Evolutionary conservation across 2,113 vertebrate genomes (phyloP).

Genomic region (Notiomystis cincta): DNA sequence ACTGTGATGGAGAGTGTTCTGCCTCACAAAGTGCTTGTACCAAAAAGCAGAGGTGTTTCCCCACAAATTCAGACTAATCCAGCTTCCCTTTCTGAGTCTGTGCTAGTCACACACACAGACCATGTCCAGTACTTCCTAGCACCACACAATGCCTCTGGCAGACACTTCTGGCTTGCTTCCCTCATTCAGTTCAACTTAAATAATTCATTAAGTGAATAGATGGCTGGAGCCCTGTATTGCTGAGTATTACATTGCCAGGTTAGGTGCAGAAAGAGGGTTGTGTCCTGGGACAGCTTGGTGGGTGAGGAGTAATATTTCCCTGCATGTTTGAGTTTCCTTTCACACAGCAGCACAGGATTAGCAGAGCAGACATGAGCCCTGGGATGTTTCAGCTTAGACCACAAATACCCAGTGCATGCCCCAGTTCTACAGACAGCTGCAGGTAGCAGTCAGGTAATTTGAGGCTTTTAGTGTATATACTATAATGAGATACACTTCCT

Average conservation of each 20-base stretch:
- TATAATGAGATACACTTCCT: neutral
- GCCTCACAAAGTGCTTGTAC: neutral
- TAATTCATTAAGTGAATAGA: neutral
- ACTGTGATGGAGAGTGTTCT: fast-evolving
- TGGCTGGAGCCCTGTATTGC: neutral
- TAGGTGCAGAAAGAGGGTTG: neutral
- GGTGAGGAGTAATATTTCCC: neutral
- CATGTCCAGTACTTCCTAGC: neutral
- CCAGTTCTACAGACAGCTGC: neutral
- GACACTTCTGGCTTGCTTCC: neutral
- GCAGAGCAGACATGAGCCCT: neutral
- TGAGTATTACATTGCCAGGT: neutral
- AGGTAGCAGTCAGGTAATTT: neutral
- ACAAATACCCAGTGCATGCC: neutral
- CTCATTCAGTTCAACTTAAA: neutral
- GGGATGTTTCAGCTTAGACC: neutral
- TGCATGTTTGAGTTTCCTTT: neutral
- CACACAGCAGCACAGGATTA: neutral
- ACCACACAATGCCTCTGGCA: neutral
- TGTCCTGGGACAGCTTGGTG: neutral
- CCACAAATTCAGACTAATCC: neutral
- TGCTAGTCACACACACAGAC: neutral
- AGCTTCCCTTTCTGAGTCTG: neutral
- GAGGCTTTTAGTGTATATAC: neutral
- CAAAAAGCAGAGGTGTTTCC: neutral